These are phyloP conservation scores for Oreortyx pictus DNA, from an alignment of 2,797 vertebrate species.

Conservation along the genomic window DNA sequence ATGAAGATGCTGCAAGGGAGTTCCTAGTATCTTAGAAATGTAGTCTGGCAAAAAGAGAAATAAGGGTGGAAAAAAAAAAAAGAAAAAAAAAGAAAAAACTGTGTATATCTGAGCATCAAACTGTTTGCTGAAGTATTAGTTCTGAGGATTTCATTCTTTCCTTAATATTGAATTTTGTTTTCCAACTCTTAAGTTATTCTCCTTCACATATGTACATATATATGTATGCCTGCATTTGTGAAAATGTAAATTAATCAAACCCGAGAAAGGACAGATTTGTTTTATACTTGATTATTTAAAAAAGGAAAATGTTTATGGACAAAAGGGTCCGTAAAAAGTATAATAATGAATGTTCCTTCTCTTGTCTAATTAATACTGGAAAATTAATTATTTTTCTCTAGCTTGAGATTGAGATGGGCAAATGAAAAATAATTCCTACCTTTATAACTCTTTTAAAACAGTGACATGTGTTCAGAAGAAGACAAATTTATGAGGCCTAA, in stretches of 20 bases:
- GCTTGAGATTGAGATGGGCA: background rate
- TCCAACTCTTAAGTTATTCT: background rate
- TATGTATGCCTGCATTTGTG: background rate
- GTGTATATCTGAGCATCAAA: background rate
- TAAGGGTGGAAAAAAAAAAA: background rate
- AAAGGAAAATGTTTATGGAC: background rate
- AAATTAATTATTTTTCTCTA: background rate
- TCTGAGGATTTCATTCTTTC: background rate
- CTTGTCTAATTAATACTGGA: background rate
- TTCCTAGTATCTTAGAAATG: background rate
- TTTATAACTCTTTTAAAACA: conserved; percentile 16
- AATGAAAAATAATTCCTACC: background rate
- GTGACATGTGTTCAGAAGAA: conserved; percentile 83
- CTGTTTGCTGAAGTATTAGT: background rate
- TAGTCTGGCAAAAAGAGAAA: background rate
- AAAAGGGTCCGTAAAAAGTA: background rate
- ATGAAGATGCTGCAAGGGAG: background rate
- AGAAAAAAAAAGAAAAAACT: background rate
- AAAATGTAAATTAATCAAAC: background rate
- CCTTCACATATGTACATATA: background rate
- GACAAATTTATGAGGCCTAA: conserved; percentile 95
- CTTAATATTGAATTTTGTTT: background rate
- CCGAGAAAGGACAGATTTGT: background rate
- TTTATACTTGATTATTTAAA: background rate
- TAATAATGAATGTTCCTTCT: background rate